These are phyloP conservation scores for Heterochromis multidens DNA, from an alignment of 2,113 vertebrate species.

Conservation along the genomic window DNA sequence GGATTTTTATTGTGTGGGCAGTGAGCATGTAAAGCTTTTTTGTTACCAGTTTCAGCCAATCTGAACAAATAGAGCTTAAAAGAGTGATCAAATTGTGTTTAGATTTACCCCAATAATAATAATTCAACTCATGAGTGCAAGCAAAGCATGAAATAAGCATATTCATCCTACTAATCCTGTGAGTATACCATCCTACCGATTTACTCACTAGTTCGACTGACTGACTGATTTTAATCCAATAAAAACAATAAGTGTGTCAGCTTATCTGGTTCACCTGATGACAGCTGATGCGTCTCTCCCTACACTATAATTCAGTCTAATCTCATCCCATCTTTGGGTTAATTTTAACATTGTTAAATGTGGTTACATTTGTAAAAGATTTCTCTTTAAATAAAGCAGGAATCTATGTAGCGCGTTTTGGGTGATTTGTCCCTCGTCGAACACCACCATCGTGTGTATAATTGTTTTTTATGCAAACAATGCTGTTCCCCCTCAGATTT, in stretches of 20 bases:
- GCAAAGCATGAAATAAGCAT: too few species aligned
- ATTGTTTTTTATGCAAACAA: not conserved
- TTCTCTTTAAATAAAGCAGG: accelerated
- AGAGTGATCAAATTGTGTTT: too few species aligned
- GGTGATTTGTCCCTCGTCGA: slow-evolving; percentile 21
- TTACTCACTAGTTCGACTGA: not conserved
- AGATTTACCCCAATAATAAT: too few species aligned
- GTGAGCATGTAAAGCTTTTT: too few species aligned
- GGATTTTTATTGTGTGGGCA: too few species aligned
- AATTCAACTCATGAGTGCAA: too few species aligned
- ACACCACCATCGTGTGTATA: not conserved
- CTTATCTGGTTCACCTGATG: not conserved
- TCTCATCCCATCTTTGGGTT: not conserved
- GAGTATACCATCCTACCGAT: not conserved
- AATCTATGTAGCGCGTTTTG: not conserved
- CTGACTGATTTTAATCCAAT: not conserved
- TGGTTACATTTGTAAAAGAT: not conserved
- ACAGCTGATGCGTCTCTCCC: not conserved
- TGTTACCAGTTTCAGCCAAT: too few species aligned
- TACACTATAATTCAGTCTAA: not conserved
- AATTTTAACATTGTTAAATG: not conserved
- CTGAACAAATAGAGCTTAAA: too few species aligned
- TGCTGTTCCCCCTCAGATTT: not conserved
- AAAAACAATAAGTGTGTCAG: not conserved
- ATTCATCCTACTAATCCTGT: too few species aligned